These are phyloP conservation scores for Synanthedon myopaeformis DNA, from an alignment of 2,888 invertebrate genomes.

Conservation along the genomic window DNA sequence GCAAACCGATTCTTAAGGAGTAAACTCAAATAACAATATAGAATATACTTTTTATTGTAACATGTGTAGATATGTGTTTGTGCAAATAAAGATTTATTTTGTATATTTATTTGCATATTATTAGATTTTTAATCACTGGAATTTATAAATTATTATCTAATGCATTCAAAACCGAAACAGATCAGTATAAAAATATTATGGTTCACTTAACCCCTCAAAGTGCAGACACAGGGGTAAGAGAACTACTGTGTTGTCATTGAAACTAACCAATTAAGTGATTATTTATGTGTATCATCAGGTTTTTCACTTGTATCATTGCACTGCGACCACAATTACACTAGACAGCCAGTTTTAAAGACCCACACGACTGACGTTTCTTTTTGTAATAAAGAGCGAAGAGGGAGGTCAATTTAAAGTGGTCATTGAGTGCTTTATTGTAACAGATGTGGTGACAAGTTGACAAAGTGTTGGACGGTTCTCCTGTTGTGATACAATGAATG, in stretches of 20 bases:
- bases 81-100: no score
- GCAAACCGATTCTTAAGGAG: no score
- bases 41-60: no score
- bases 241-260: conserved; percentile 43
- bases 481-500: conserved; percentile 27
- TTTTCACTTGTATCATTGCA: conserved; percentile 10
- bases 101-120: no score
- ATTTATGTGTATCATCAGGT: conserved; percentile 56
- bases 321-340: background rate
- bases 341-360: background rate
- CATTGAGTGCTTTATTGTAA: conserved; percentile 7
- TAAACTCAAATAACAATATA: no score
- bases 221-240: conserved; percentile 14
- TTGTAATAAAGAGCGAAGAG: background rate
- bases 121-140: no score
- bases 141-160: no score
- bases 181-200: background rate
- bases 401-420: conserved; percentile 17
- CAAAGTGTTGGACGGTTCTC: conserved; percentile 11
- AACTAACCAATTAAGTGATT: conserved; percentile 56
- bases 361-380: background rate
- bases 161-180: background rate
- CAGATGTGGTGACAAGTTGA: conserved; percentile 40
- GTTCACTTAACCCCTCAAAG: background rate
- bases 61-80: no score